Evolutionary conservation across 92 coral and sea anemone genomes (phyloP).

Genomic region (Siderastrea radians): DNA sequence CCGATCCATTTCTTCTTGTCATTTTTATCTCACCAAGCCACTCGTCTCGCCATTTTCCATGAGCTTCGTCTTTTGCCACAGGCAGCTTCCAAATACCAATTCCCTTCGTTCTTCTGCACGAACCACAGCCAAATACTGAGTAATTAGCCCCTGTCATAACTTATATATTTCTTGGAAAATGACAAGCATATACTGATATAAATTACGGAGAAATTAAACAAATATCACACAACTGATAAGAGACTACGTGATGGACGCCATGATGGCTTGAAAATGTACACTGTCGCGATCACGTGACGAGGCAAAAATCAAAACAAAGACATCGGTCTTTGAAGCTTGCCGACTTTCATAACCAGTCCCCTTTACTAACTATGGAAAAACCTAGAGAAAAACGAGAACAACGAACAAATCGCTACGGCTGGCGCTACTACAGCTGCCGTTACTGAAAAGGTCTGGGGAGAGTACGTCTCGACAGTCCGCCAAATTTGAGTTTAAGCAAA

Average conservation of each 20-base stretch:
- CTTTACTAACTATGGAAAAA: slow-evolving; percentile 29
- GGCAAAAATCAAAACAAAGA: slow-evolving; percentile 26
- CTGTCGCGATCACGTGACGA: slow-evolving; percentile 24
- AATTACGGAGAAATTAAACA: slow-evolving; percentile 6
- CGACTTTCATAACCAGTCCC: slow-evolving; percentile 57
- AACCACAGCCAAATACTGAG: slow-evolving; percentile 48
- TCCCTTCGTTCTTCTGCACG: slow-evolving; percentile 31
- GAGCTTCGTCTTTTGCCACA: slow-evolving; percentile 34
- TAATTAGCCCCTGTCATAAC: slow-evolving; percentile 62
- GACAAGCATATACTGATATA: not conserved
- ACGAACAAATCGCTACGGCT: too few relatives aligned
- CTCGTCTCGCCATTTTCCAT: not conserved
- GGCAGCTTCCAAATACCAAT: slow-evolving; percentile 51
- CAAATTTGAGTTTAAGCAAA: too few relatives aligned
- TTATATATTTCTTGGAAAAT: slow-evolving; percentile 6
- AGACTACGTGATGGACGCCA: slow-evolving; percentile 2
- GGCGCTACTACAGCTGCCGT: too few relatives aligned
- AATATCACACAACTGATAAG: slow-evolving; percentile 8
- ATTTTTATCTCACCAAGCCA: slow-evolving; percentile 21
- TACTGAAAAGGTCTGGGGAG: too few relatives aligned
- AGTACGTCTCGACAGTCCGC: too few relatives aligned
- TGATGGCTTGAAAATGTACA: slow-evolving; percentile 16
- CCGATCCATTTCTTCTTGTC: too few relatives aligned
- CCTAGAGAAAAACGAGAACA: too few relatives aligned
- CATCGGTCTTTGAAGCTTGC: slow-evolving; percentile 54